A percentile compares a stretch with the other conserved stretches of the same genome.
Evolutionary conservation across 2,888 invertebrate genomes (phyloP).

Genomic region (Lasiommata megera): DNA sequence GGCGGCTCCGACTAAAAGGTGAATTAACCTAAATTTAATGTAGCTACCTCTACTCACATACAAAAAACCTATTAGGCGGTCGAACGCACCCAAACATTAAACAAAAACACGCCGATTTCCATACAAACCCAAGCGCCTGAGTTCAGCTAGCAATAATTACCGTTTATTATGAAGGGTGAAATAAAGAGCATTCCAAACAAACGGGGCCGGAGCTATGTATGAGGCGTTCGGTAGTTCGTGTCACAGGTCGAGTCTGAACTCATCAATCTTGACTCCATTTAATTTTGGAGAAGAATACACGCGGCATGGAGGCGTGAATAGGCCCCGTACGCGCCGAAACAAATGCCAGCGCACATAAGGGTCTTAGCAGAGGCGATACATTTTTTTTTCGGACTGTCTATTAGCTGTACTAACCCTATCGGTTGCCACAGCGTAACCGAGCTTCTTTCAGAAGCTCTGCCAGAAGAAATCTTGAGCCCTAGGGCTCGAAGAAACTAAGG

Average conservation of each 20-base stretch:
- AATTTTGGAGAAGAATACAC: slow-evolving; percentile 64
- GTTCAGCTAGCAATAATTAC: slow-evolving; percentile 70
- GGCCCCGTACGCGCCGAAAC: slow-evolving; percentile 57
- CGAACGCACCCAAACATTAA: slow-evolving; percentile 60
- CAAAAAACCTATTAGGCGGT: slow-evolving; percentile 70
- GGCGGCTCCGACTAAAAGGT: slow-evolving; percentile 51
- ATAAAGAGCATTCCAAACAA: slow-evolving; percentile 69
- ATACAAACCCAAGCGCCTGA: slow-evolving; percentile 43
- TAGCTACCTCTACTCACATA: slow-evolving; percentile 51
- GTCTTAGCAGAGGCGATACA: too few species aligned
- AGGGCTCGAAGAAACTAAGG: too few species aligned
- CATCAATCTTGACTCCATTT: slow-evolving; percentile 78
- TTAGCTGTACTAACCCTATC: too few species aligned
- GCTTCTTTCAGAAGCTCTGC: too few species aligned
- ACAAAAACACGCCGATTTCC: slow-evolving; percentile 57
- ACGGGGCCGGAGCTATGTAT: slow-evolving; percentile 44
- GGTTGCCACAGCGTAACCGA: too few species aligned
- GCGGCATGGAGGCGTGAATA: slow-evolving; percentile 48
- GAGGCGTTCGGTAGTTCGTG: slow-evolving; percentile 73
- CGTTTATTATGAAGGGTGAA: slow-evolving; percentile 70
- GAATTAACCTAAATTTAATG: slow-evolving; percentile 67
- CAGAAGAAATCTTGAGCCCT: too few species aligned
- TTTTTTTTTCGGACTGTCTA: too few species aligned
- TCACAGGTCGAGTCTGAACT: slow-evolving; percentile 77
- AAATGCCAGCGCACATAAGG: slow-evolving; percentile 67